phyloP scores from a whole-genome alignment of 2,797 vertebrate species.

The Tapera naevia region DNA sequence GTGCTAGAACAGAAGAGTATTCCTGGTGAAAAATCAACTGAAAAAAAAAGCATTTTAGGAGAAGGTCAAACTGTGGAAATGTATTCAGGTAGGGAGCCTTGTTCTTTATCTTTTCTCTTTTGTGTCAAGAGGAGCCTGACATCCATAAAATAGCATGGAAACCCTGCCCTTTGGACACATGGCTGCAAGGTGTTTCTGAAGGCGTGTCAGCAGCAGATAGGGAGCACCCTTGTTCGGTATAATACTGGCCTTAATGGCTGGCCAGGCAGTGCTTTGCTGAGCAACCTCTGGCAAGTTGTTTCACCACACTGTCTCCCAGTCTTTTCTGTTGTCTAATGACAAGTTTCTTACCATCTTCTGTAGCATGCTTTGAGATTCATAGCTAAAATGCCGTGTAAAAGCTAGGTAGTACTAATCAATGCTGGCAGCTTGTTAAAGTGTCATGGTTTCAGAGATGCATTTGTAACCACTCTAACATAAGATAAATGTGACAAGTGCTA shows the following conservation, averaged over 20 bases:
- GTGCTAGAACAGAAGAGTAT: background rate
- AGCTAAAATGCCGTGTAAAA: constrained; percentile 17
- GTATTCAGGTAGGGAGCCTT: background rate
- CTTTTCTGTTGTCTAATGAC: background rate
- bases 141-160: background rate
- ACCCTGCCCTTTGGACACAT: rapidly evolving
- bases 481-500: constrained; percentile 62
- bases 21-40: background rate
- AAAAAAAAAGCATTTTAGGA: background rate
- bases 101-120: background rate
- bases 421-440: constrained; percentile 52
- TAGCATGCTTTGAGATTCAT: background rate
- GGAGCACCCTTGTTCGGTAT: background rate
- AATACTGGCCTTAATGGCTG: background rate
- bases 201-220: background rate
- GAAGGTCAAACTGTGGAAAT: background rate
- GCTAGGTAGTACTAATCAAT: constrained; percentile 5
- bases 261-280: background rate
- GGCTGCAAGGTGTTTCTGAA: background rate
- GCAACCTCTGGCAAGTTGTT: background rate
- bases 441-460: constrained; percentile 36
- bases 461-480: constrained; percentile 35
- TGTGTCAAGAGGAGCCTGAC: background rate
- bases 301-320: background rate
- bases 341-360: background rate